Conservation (phyloP, 2,797 vertebrate genomes). For the Sparus aurata region DNA sequence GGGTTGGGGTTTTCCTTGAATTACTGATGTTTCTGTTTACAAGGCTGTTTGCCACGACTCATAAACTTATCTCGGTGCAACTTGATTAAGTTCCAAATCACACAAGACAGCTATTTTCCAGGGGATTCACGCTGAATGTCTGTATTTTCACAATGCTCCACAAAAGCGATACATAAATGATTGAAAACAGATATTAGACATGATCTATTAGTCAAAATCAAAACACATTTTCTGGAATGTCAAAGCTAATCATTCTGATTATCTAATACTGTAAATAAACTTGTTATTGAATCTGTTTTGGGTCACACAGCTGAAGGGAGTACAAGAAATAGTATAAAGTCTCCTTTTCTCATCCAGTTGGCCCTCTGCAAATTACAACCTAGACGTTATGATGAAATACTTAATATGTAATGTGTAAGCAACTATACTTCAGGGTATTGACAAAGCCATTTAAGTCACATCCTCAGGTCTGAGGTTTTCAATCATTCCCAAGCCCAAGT, state of each 20-base stretch:
- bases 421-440: conserved; percentile 14
- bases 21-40: not conserved
- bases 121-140: not conserved
- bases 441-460: conserved; percentile 44
- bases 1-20: not conserved
- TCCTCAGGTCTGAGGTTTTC: conserved; percentile 40
- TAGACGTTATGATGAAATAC: not conserved
- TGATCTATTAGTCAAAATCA: conserved; percentile 22
- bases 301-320: not conserved
- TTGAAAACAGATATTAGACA: not conserved
- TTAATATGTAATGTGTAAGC: conserved; percentile 1
- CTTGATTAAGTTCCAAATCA: not conserved
- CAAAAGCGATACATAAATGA: not conserved
- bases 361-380: not conserved
- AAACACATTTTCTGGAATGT: conserved; percentile 7
- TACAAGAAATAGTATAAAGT: not conserved
- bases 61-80: not conserved
- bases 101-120: not conserved
- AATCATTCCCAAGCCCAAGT: conserved; percentile 21
- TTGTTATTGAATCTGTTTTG: not conserved
- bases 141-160: not conserved
- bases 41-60: not conserved
- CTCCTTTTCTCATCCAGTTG: not conserved
- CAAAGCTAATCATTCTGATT: conserved; percentile 11
- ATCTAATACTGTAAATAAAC: not conserved